A percentile compares a stretch with the other conserved stretches of the same genome.
phyloP scores from a whole-genome alignment of 2,797 vertebrate species.

The Pogonophryne albipinna region DNA sequence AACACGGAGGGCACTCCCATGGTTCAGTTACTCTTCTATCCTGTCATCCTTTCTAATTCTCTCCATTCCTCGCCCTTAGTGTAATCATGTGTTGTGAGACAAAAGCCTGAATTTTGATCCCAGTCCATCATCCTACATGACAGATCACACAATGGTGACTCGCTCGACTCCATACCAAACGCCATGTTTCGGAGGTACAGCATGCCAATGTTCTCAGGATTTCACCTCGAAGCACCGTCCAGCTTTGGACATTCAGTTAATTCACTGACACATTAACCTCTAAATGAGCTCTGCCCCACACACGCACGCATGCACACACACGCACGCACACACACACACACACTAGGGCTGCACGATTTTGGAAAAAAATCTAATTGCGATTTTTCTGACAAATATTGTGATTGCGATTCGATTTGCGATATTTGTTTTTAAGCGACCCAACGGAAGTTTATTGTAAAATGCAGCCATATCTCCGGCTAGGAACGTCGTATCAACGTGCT shows the following conservation, averaged over 20 bases:
- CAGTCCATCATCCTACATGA: constrained; percentile 20
- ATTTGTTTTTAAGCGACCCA: too few species aligned
- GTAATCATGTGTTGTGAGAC: constrained; percentile 38
- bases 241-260: constrained; percentile 66
- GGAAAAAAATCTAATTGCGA: too few species aligned
- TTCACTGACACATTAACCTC: constrained; percentile 84
- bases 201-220: constrained; percentile 26
- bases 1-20: constrained; percentile 42
- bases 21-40: constrained; percentile 47
- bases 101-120: constrained; percentile 41
- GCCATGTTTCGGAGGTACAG: constrained; percentile 17
- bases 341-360: background rate
- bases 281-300: constrained; percentile 75
- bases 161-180: background rate
- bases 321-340: constrained; percentile 34
- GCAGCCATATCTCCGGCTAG: too few species aligned
- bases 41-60: constrained; percentile 42
- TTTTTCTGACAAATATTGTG: too few species aligned
- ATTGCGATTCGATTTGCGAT: too few species aligned
- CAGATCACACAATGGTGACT: background rate
- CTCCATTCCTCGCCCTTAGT: constrained; percentile 22
- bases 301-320: constrained; percentile 52
- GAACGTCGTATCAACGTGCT: too few species aligned
- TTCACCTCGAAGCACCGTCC: constrained; percentile 44
- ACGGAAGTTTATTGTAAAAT: too few species aligned